Percentiles rank a stretch among this genome's conserved stretches.
Conservation (phyloP, 2,888 invertebrate genomes). For the Diachrysia chrysitis region DNA sequence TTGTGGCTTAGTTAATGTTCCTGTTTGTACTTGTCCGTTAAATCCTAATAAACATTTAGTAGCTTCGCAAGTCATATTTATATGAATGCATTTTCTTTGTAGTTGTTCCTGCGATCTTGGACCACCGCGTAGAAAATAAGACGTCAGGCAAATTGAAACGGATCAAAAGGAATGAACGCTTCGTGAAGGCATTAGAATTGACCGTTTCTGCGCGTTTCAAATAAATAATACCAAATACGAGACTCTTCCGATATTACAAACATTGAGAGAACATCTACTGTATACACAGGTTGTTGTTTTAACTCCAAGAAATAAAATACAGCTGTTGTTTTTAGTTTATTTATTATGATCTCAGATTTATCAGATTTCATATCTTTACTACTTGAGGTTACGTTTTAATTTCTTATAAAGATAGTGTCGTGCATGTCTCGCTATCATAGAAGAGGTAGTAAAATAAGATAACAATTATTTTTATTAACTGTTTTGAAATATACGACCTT, state of each 20-base stretch:
- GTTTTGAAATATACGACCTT: conserved; percentile 2
- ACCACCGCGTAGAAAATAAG: conserved; percentile 87
- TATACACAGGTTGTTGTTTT: conserved; percentile 66
- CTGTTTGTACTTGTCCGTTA: background rate
- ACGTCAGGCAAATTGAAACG: conserved; percentile 84
- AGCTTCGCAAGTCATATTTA: conserved; percentile 6
- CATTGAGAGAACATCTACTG: conserved; percentile 54
- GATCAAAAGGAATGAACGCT: conserved; percentile 78
- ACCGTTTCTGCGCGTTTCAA: conserved; percentile 74
- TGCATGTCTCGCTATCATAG: background rate
- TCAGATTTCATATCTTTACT: conserved; percentile 8
- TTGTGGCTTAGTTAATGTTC: background rate
- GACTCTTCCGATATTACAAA: conserved; percentile 74
- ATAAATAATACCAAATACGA: conserved; percentile 81
- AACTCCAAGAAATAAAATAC: background rate
- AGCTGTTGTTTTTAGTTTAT: background rate
- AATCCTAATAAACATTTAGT: background rate
- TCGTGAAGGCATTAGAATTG: conserved; percentile 82
- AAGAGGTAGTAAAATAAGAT: background rate
- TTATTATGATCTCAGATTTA: background rate
- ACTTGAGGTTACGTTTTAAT: conserved; percentile 4
- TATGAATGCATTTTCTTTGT: conserved; percentile 27
- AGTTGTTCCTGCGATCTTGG: conserved; percentile 54
- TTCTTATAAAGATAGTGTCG: background rate
- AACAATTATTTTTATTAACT: conserved; percentile 6